Percentiles rank a stretch among this genome's conserved stretches.
phyloP scores from a whole-genome alignment of 2,797 vertebrate genomes.

The Chaenodraco wilsoni region DNA sequence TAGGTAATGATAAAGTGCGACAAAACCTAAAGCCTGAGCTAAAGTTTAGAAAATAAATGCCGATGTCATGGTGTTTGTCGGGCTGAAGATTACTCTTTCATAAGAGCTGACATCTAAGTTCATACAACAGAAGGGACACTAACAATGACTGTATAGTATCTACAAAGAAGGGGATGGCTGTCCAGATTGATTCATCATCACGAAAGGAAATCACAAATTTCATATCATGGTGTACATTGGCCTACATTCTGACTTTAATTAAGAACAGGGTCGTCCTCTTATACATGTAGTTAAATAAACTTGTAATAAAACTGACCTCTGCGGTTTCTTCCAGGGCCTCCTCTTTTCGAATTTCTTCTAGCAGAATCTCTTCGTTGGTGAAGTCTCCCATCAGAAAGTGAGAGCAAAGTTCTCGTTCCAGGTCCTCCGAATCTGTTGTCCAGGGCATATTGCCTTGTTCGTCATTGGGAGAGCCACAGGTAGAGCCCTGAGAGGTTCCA shows the following conservation, averaged over 20 bases:
- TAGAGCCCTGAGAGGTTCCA: slow-evolving; percentile 53
- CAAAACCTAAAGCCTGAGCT: slow-evolving; percentile 14
- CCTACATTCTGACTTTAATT: not conserved
- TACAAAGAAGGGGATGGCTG: not conserved
- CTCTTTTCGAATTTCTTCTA: slow-evolving; percentile 27
- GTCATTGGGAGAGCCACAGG: slow-evolving; percentile 58
- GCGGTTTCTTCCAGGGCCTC: slow-evolving; percentile 41
- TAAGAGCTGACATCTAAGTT: slow-evolving; percentile 8
- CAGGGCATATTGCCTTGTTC: slow-evolving; percentile 62
- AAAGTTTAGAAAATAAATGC: slow-evolving; percentile 11
- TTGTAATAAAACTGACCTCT: slow-evolving; percentile 60
- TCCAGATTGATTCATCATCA: not conserved
- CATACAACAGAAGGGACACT: not conserved
- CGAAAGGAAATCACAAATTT: not conserved
- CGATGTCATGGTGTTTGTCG: slow-evolving; percentile 3
- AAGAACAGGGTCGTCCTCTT: not conserved
- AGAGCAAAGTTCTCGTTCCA: slow-evolving; percentile 43
- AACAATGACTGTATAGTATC: not conserved
- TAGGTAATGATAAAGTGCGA: not conserved
- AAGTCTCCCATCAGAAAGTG: slow-evolving; percentile 48
- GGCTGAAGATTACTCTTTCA: not conserved
- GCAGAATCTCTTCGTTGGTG: slow-evolving; percentile 57
- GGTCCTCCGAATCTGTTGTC: slow-evolving; percentile 62
- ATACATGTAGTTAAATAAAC: not conserved
- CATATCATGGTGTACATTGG: not conserved